Conservation (phyloP, 1,140 invertebrate genomes). For the Cydia strobilella region DNA sequence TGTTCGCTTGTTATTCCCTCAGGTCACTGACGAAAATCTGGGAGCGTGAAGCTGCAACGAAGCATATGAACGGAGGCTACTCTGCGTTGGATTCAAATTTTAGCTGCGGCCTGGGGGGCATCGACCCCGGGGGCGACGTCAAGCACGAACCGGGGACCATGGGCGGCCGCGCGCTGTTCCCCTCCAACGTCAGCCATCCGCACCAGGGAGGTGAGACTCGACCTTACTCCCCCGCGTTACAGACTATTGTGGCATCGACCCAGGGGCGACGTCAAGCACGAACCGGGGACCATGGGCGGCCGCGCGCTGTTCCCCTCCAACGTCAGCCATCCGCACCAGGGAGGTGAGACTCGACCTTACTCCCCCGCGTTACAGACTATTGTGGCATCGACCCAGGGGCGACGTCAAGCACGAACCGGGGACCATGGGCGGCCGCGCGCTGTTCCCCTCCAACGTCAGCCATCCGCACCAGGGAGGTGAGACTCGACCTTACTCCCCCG, state of each 20-base stretch:
- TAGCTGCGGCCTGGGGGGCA: slow-evolving; percentile 74
- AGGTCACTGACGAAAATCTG: slow-evolving; percentile 85
- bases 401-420: slow-evolving; percentile 61
- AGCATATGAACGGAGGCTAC: slow-evolving; percentile 77
- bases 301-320: slow-evolving; percentile 63
- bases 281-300: slow-evolving; percentile 54
- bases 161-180: slow-evolving; percentile 63
- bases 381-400: not conserved
- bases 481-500: slow-evolving; percentile 9
- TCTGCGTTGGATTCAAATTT: slow-evolving; percentile 75
- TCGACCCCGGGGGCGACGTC: slow-evolving; percentile 74
- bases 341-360: slow-evolving; percentile 46
- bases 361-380: slow-evolving; percentile 16
- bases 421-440: slow-evolving; percentile 54
- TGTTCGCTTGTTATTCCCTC: slow-evolving; percentile 10
- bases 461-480: slow-evolving; percentile 70
- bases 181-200: slow-evolving; percentile 61
- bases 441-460: slow-evolving; percentile 61
- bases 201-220: slow-evolving; percentile 63
- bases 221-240: slow-evolving; percentile 1
- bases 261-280: slow-evolving; percentile 49
- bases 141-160: slow-evolving; percentile 58
- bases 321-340: slow-evolving; percentile 68
- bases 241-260: not conserved
- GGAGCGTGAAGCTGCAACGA: slow-evolving; percentile 77